A percentile compares a stretch with the other conserved stretches of the same genome.
Conservation (phyloP, 92 coral and sea anemone genomes). For the Porites divaricata region DNA sequence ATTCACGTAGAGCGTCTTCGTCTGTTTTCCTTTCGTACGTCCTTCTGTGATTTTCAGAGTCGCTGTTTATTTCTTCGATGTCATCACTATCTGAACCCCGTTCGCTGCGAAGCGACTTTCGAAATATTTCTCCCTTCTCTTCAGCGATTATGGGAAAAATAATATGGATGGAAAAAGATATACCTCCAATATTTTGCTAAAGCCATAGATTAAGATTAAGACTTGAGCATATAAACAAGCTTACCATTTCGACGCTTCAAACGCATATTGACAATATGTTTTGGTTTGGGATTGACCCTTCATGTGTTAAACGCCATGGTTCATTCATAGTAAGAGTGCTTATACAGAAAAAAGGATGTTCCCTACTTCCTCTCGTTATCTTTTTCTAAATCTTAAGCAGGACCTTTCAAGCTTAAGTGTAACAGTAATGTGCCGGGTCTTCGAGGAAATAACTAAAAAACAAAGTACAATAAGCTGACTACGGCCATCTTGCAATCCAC, state of each 20-base stretch:
- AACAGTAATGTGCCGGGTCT: background rate
- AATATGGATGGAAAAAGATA: background rate
- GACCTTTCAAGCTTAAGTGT: background rate
- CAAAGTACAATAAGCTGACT: too few species aligned
- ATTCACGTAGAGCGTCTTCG: background rate
- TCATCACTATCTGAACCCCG: constrained; percentile 30
- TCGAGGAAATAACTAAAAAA: background rate
- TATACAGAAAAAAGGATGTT: background rate
- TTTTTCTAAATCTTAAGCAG: background rate
- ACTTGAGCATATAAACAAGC: background rate
- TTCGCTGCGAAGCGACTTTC: constrained; percentile 39
- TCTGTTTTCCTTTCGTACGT: background rate
- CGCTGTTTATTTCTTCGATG: background rate
- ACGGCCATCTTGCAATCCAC: constrained; percentile 11
- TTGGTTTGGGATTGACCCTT: background rate
- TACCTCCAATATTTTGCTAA: background rate
- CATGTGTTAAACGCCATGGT: constrained; percentile 6
- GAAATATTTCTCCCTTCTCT: constrained; percentile 42
- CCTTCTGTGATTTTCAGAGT: constrained; percentile 3
- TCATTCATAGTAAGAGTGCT: background rate
- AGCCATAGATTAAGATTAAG: background rate
- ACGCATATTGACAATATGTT: constrained; percentile 21
- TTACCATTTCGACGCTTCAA: constrained; percentile 40
- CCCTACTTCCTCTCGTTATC: background rate
- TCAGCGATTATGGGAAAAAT: background rate